Conservation (phyloP, 2,888 invertebrate genomes). For the Pseudeuparius sepicola region DNA sequence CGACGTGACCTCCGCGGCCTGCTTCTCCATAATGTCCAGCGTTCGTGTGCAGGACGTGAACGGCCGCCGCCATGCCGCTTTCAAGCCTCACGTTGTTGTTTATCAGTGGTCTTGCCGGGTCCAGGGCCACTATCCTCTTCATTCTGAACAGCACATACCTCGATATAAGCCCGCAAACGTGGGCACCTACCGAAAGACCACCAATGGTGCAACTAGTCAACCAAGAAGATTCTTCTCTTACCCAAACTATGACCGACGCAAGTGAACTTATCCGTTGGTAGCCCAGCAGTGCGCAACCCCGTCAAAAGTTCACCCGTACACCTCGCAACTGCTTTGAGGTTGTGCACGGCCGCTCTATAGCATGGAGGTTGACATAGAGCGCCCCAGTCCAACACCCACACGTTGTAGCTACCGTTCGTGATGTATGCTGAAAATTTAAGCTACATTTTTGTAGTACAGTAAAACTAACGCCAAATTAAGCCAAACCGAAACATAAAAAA, state of each 20-base stretch:
- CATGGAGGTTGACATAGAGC: slow-evolving; percentile 57
- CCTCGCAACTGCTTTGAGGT: slow-evolving; percentile 58
- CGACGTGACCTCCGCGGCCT: slow-evolving; percentile 63
- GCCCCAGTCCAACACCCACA: slow-evolving; percentile 73
- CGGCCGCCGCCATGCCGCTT: slow-evolving; percentile 65
- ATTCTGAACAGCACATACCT: slow-evolving; percentile 62
- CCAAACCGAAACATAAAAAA: too few species aligned
- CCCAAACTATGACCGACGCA: slow-evolving; percentile 64
- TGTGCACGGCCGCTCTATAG: slow-evolving; percentile 59
- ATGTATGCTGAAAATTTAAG: slow-evolving; percentile 50
- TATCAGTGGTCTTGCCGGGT: slow-evolving; percentile 66
- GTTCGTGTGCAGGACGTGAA: slow-evolving; percentile 70
- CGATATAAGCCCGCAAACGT: slow-evolving; percentile 65
- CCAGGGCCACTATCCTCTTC: slow-evolving; percentile 61
- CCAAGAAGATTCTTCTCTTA: slow-evolving; percentile 16
- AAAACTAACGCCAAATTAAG: too few species aligned
- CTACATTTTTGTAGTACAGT: too few species aligned
- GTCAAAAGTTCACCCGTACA: slow-evolving; percentile 58
- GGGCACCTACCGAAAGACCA: too few species aligned
- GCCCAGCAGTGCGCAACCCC: slow-evolving; percentile 52
- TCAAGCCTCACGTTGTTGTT: slow-evolving; percentile 47
- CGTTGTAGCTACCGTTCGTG: slow-evolving; percentile 63
- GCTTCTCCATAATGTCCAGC: slow-evolving; percentile 71
- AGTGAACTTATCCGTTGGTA: slow-evolving; percentile 54
- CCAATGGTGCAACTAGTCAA: too few species aligned